Percentiles rank a stretch among this genome's conserved stretches.
Conservation (phyloP, 2,113 vertebrate species). For the Eira barbara region DNA sequence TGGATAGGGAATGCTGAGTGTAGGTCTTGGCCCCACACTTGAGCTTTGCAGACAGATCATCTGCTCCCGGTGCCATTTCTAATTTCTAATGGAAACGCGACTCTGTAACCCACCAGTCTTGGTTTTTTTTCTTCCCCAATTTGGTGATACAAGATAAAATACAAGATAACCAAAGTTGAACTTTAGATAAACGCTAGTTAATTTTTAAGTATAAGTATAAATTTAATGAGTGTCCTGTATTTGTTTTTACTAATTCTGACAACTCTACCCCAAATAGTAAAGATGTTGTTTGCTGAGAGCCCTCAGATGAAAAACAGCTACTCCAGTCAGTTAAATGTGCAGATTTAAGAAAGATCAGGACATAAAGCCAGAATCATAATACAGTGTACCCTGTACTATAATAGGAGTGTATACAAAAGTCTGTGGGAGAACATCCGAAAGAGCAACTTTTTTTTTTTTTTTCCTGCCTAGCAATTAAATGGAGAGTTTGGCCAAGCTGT, state of each 20-base stretch:
- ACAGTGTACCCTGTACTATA: accelerated
- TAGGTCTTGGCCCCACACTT: not conserved
- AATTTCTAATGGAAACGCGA: not conserved
- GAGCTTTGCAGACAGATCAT: not conserved
- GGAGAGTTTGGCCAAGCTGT: not conserved
- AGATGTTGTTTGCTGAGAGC: not conserved
- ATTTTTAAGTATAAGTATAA: not conserved
- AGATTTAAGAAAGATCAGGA: not conserved
- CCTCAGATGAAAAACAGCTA: not conserved
- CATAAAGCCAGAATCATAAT: not conserved
- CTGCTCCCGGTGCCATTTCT: not conserved
- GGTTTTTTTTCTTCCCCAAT: not conserved
- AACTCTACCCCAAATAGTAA: not conserved
- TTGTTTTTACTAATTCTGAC: constrained; percentile 10
- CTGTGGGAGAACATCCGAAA: not conserved
- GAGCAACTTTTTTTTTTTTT: not conserved
- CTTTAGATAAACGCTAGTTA: not conserved
- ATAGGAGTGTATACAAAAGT: not conserved
- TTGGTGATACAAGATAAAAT: not conserved
- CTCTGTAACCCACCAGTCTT: not conserved
- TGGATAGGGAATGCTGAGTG: not conserved
- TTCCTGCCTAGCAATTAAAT: not conserved
- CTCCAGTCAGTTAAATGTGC: not conserved
- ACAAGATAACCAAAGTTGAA: not conserved
- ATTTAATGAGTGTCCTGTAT: not conserved